Evolutionary conservation across 2,113 vertebrate genomes (phyloP).

Genomic region (Phyllostomus hastatus): DNA sequence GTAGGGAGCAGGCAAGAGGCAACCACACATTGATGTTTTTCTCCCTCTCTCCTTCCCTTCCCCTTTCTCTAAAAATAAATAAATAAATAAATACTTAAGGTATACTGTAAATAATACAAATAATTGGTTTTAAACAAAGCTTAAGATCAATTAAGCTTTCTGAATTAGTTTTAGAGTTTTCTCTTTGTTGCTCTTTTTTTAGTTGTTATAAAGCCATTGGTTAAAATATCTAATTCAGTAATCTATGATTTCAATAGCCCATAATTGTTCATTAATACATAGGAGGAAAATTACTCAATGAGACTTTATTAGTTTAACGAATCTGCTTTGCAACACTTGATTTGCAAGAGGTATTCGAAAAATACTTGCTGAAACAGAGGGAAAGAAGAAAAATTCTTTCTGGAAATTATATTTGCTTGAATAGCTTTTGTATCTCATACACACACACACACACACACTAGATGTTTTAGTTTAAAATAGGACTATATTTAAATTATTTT

Average conservation of each 20-base stretch:
- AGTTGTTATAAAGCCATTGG: background rate
- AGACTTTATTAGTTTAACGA: background rate
- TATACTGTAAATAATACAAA: background rate
- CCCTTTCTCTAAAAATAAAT: no score
- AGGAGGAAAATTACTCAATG: background rate
- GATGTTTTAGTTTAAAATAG: background rate
- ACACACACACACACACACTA: background rate
- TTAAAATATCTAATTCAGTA: background rate
- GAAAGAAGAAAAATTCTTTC: background rate
- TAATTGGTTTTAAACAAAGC: background rate
- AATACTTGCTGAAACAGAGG: background rate
- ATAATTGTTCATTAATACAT: background rate
- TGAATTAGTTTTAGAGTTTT: background rate
- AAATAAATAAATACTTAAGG: background rate
- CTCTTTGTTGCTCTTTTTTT: background rate
- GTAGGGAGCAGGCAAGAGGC: no score
- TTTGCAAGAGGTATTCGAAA: background rate
- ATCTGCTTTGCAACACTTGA: background rate
- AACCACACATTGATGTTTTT: no score
- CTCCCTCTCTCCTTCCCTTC: no score
- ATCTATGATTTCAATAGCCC: background rate
- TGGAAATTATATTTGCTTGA: background rate
- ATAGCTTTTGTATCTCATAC: background rate
- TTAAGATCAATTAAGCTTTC: background rate
- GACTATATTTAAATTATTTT: background rate